Evolutionary conservation across 2,888 invertebrate genomes (phyloP), one percentile per base, ranked within the genome.

Genomic region (Thereva unica): DNA sequence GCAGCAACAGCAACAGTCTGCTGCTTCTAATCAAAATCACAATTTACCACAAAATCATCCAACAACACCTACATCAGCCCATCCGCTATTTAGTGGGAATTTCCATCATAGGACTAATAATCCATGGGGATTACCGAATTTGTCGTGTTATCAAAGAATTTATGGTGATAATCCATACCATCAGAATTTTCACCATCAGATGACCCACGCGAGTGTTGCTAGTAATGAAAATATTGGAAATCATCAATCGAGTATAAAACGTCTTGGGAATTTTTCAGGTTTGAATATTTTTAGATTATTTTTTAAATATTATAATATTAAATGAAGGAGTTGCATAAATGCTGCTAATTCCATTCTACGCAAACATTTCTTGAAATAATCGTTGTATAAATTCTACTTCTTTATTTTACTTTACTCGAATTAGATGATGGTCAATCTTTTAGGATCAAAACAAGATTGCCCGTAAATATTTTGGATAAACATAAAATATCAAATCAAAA

Each of bases 41-140:
- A 72, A 72, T 64, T 34, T 54, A 23, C 10, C 52, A 1, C 74
- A 73, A 68, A 73, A 72, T 69, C 63, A 73, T 71, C 9, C 64
- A 54, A 55, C 54, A 40, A 64, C 64, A 34, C 72, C 69, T 74
- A 78, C 64, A 78, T 23, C 79, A 71, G 73, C 78, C 4, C 80
- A 79, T 70, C 79, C 79, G n/a, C 77, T 80, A 68, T 80, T 80
- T 59, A 78, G 78, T 61, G 80, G 78, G 66, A 80, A 78, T 71
- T 80, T 79, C 69, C 79, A 80, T 70, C 80, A 80, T 71, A 78
- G 79, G 71, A 77, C 77, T 50, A 80, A 78, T 72, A 80, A 79
- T 57, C 77, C 78, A 3, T 80, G 80, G 80, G 78, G 76, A 42
- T 72, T 80, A 71, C 80, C 80, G 23, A 77, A 77, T 41, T 68